Evolutionary conservation across 2,888 invertebrate species (phyloP).

Genomic region (Sceliomorpha sp.): DNA sequence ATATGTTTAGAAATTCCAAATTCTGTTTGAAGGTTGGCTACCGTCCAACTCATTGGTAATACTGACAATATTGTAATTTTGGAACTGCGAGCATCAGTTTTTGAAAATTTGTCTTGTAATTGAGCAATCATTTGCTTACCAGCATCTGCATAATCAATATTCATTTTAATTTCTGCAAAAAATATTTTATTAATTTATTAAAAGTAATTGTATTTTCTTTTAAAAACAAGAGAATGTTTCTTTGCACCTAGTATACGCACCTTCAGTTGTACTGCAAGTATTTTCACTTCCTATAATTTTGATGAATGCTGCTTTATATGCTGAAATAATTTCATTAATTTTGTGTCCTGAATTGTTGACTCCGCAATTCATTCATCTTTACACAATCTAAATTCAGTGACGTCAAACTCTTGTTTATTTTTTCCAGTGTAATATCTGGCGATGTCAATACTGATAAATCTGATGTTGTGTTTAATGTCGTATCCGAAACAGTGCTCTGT

Average conservation of each 20-base stretch:
- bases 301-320: constrained; percentile 21
- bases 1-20: background rate
- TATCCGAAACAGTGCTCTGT: constrained; percentile 8
- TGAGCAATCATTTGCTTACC: background rate
- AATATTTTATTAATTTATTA: too few relatives aligned
- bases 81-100: background rate
- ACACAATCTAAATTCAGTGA: constrained; percentile 13
- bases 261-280: constrained; percentile 6
- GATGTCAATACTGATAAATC: constrained; percentile 17
- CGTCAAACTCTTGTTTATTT: constrained; percentile 15
- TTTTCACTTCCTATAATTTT: constrained; percentile 18
- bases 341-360: constrained; percentile 11
- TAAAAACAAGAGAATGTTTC: constrained; percentile 6
- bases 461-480: constrained; percentile 9
- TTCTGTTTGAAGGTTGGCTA: background rate
- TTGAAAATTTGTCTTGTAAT: background rate
- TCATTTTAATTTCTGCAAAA: too few relatives aligned
- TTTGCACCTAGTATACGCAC: constrained; percentile 6
- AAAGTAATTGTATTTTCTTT: too few relatives aligned
- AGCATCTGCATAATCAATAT: too few relatives aligned
- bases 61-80: background rate
- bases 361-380: constrained; percentile 12
- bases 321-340: constrained; percentile 25
- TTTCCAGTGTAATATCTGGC: constrained; percentile 17
- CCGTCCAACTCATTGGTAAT: background rate